phyloP scores from a whole-genome alignment of 2,888 invertebrate genomes.

The Melitaea athalia region DNA sequence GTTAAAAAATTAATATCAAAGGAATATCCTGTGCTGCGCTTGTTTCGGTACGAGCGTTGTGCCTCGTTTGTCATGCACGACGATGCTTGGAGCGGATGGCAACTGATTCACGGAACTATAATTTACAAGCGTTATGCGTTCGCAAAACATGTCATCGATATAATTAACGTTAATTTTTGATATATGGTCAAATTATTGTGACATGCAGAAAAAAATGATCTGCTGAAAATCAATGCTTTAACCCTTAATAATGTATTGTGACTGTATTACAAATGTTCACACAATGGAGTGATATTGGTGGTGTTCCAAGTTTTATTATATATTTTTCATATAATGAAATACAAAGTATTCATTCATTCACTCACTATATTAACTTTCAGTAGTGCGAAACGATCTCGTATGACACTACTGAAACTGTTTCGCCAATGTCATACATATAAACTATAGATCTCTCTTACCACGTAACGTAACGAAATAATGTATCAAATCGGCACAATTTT shows the following conservation, averaged over 20 bases:
- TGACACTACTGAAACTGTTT: too few species aligned
- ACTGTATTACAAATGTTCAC: too few species aligned
- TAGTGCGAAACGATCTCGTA: too few species aligned
- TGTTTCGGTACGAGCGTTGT: slow-evolving; percentile 39
- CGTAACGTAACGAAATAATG: neutral
- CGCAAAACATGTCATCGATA: neutral
- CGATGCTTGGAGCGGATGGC: slow-evolving; percentile 62
- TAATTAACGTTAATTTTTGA: neutral
- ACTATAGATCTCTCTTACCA: too few species aligned
- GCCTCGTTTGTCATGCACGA: slow-evolving; percentile 66
- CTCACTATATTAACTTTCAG: too few species aligned
- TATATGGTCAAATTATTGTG: neutral
- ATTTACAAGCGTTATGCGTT: slow-evolving; percentile 12
- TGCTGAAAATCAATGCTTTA: too few species aligned
- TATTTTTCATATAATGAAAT: too few species aligned
- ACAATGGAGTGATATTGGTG: too few species aligned
- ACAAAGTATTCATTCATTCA: too few species aligned
- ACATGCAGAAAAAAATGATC: neutral
- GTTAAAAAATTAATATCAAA: neutral
- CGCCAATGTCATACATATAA: neutral
- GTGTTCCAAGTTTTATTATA: too few species aligned
- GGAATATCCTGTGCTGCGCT: slow-evolving; percentile 15
- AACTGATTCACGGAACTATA: slow-evolving; percentile 51
- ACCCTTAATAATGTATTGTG: too few species aligned
- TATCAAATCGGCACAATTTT: neutral